These are phyloP conservation scores for Caenorhabditis macrosperma DNA, from an alignment of 2,888 invertebrate genomes.

Conservation along the genomic window DNA sequence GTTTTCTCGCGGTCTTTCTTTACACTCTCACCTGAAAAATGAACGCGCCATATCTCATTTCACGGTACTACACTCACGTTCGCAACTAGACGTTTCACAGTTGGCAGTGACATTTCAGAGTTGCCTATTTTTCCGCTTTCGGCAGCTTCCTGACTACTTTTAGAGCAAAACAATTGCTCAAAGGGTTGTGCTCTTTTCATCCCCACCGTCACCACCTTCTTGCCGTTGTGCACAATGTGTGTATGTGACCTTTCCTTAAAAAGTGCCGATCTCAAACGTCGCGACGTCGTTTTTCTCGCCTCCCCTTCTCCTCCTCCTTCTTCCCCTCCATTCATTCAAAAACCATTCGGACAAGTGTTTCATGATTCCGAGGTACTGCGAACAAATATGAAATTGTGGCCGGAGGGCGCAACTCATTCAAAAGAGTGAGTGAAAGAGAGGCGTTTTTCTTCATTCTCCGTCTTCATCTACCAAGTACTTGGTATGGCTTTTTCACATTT, in stretches of 20 bases:
- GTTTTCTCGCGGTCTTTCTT: constrained; percentile 3
- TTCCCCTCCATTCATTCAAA: constrained; percentile 22
- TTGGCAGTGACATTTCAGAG: constrained; percentile 1
- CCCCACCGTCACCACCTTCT: constrained; percentile 4
- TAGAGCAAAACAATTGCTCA: neutral
- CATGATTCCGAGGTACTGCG: constrained; percentile 52
- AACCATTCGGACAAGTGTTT: constrained; percentile 55
- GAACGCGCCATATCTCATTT: constrained; percentile 35
- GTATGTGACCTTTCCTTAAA: constrained; percentile 27
- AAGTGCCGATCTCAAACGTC: constrained; percentile 23
- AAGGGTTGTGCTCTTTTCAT: constrained; percentile 6
- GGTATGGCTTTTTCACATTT: constrained; percentile 32
- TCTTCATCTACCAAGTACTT: constrained; percentile 6
- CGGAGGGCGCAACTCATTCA: constrained; percentile 27
- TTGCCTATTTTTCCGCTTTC: neutral
- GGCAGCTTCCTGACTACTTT: neutral
- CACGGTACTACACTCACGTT: constrained; percentile 8
- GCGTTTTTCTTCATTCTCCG: constrained; percentile 13
- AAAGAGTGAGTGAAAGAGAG: constrained; percentile 14
- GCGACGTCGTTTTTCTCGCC: neutral
- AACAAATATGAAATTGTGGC: constrained; percentile 33
- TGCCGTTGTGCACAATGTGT: constrained; percentile 21
- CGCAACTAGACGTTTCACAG: neutral
- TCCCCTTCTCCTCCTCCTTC: neutral
- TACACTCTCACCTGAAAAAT: constrained; percentile 4